Evolutionary conservation across 37 sponge, comb jelly and placozoan genomes (phyloP).

Genomic region (Ianthella basta): DNA sequence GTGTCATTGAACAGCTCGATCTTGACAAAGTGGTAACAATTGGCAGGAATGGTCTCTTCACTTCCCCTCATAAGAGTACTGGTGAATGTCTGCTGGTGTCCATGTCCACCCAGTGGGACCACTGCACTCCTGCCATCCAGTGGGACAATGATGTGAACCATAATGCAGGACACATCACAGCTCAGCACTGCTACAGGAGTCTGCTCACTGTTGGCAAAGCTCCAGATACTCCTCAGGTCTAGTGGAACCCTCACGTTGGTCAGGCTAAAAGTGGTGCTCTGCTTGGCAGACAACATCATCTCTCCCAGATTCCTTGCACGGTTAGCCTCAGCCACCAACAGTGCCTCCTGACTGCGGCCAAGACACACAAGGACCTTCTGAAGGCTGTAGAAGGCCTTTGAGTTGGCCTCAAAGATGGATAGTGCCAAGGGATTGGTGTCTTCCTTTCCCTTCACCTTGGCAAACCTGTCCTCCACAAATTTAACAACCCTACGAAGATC

Average conservation of each 20-base stretch:
- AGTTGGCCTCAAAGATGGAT: constrained; percentile 67
- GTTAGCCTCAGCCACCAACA: constrained; percentile 59
- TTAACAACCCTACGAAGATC: constrained; percentile 47
- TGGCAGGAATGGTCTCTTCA: background rate
- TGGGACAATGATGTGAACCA: constrained; percentile 22
- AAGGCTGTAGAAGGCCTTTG: constrained; percentile 57
- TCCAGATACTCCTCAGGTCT: constrained; percentile 1
- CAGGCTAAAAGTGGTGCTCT: no score
- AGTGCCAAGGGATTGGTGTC: constrained; percentile 57
- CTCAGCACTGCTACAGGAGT: constrained; percentile 11
- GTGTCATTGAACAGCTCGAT: background rate
- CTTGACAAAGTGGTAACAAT: constrained; percentile 14
- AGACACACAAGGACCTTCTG: constrained; percentile 60
- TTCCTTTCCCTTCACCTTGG: constrained; percentile 51
- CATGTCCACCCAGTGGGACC: background rate
- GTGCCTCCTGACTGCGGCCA: constrained; percentile 40
- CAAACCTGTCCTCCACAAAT: constrained; percentile 42
- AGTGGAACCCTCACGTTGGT: background rate
- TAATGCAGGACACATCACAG: background rate
- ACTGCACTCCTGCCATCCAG: no score
- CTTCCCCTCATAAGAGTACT: background rate
- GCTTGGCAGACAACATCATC: constrained; percentile 26
- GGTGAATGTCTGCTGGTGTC: no score
- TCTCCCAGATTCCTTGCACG: constrained; percentile 78
- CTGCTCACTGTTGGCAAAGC: background rate